phyloP scores from a whole-genome alignment of 1,140 invertebrate genomes.

The Euwallacea fornicatus region DNA sequence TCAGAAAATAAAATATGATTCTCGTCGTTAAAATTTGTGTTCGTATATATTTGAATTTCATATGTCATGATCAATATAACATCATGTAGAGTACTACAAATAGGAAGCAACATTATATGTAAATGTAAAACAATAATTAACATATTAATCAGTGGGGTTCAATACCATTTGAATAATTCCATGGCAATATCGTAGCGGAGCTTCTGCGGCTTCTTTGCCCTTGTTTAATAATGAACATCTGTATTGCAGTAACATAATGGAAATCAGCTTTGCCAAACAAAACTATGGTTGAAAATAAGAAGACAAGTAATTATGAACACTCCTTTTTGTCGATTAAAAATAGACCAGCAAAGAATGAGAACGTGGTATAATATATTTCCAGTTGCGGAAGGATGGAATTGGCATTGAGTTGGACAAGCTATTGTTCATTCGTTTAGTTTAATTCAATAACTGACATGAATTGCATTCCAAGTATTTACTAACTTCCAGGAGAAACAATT shows the following conservation, averaged over 20 bases:
- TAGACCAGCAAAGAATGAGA: neutral
- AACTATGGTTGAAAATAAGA: neutral
- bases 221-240: neutral
- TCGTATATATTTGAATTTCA: too few species aligned
- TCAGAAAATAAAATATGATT: too few species aligned
- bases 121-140: too few species aligned
- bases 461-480: slow-evolving; percentile 32
- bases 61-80: too few species aligned
- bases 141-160: too few species aligned
- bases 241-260: neutral
- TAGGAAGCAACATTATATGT: too few species aligned
- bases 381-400: slow-evolving; percentile 28
- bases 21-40: too few species aligned
- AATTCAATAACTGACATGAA: slow-evolving; percentile 37
- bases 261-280: neutral
- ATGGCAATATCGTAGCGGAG: neutral
- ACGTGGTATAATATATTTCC: slow-evolving; percentile 13
- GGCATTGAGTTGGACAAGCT: slow-evolving; percentile 27
- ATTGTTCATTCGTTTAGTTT: slow-evolving; percentile 33
- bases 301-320: neutral
- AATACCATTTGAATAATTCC: too few species aligned
- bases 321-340: neutral
- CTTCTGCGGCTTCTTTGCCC: neutral
- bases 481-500: slow-evolving; percentile 35
- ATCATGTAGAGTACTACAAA: too few species aligned